Conservation (phyloP, 2,113 vertebrate species). For the Cyphomyrus plagiostoma region DNA sequence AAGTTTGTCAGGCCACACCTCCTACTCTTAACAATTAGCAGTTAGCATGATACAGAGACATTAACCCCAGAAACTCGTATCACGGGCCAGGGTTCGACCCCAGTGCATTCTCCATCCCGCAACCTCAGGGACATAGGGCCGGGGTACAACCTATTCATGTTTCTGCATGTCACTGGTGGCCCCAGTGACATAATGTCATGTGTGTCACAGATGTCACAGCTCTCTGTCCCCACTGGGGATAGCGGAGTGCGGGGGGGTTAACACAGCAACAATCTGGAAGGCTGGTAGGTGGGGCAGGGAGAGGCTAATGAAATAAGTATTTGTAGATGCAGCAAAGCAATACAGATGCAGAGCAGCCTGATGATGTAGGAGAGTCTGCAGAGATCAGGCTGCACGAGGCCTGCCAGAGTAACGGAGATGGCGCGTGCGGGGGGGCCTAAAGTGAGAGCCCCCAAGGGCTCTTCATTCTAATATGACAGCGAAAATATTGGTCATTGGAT, state of each 20-base stretch:
- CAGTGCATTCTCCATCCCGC: too few relatives aligned
- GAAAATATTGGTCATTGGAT: conserved; percentile 48
- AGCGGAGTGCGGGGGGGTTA: not conserved
- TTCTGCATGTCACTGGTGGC: too few relatives aligned
- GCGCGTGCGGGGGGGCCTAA: not conserved
- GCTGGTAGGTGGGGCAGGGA: not conserved
- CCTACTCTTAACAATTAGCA: not conserved
- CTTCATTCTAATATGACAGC: conserved; percentile 62
- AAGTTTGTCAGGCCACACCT: too few relatives aligned
- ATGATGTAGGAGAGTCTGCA: not conserved
- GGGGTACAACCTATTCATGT: not conserved
- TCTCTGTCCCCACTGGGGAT: not conserved
- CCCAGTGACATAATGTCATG: not conserved
- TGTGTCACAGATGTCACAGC: not conserved
- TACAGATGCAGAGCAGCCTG: not conserved
- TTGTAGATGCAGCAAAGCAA: not conserved
- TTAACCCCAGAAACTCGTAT: not conserved
- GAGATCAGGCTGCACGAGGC: not conserved
- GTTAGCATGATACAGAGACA: not conserved
- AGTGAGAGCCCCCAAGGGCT: conserved; percentile 53
- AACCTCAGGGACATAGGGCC: not conserved
- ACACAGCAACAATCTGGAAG: not conserved
- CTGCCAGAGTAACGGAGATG: conserved; percentile 15
- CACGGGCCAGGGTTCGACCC: too few relatives aligned
- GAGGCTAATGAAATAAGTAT: not conserved